Evolutionary conservation across 2,113 vertebrate species (phyloP), one percentile per base, ranked within the genome.

Genomic region (Antechinus flavipes): DNA sequence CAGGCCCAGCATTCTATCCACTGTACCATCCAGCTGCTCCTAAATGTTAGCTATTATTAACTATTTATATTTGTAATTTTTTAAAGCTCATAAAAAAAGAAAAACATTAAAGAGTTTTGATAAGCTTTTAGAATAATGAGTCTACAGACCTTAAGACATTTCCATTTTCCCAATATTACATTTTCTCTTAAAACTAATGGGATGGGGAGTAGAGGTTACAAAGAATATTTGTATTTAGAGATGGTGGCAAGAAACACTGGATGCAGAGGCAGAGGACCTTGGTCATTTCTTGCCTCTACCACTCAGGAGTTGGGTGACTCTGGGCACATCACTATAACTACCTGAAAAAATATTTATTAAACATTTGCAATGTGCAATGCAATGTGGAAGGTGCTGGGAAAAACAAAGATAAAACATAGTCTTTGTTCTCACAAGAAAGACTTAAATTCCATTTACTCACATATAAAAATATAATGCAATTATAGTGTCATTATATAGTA

Each of bases 61-160:
- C 24, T 56, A 1, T 56, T 56, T 22, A 56, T 56, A 24, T 25
- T 25, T 56, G 24, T 56, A 56, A 24, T 56, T 56, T 56, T 55
- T 56, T 56, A 25, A 56, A 25, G 23, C 55, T 56, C 55, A 56
- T 56, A 56, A 56, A 56, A 56, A 25, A 56, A 91, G 49, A 54
- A 1, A 5, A 1, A 42, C 2, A 91, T 91, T 92, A 46, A 68
- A 94, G 47, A 94, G 95, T 53, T 89, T 92, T n/a, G 93, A 49
- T 94, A 95, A 96, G 6, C 27, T 14, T 91, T 90, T 0, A 91
- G 91, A n/a, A 91, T 76, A 26, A 54, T 93, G 6, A 84, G 84
- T 97, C 0, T 35, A 54, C 46, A 24, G 61, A 95, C 50, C 9
- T 96, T 96, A 49, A 94, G 46, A 91, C 0, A 90, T 94, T 55